These are phyloP conservation scores for Labeo catla DNA, from an alignment of 2,113 vertebrate genomes.

Conservation along the genomic window DNA sequence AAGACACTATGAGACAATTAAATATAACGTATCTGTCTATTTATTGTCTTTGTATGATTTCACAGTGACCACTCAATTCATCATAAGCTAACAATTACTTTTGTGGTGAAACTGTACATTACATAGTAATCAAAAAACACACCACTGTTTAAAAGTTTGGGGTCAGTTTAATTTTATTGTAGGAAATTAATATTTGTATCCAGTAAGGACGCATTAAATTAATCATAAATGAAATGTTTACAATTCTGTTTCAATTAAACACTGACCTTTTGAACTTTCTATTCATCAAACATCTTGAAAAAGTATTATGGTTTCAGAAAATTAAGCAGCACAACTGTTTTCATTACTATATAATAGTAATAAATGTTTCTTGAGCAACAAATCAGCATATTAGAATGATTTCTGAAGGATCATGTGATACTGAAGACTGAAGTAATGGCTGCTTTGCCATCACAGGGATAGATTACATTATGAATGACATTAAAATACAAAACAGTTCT, in stretches of 20 bases:
- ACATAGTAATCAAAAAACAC: background rate
- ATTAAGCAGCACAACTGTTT: background rate
- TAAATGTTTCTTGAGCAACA: background rate
- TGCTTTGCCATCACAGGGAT: background rate
- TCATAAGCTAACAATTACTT: background rate
- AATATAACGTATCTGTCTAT: background rate
- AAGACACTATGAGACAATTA: background rate
- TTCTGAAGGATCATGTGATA: background rate
- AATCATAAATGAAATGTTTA: background rate
- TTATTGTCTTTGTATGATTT: constrained; percentile 1
- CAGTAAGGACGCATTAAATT: background rate
- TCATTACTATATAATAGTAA: background rate
- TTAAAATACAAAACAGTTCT: too few species aligned
- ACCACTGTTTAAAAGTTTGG: background rate
- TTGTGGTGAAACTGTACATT: background rate
- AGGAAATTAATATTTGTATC: background rate
- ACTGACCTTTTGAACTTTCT: background rate
- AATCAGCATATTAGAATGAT: background rate
- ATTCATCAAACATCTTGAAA: background rate
- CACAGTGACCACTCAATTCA: background rate
- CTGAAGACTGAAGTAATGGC: background rate
- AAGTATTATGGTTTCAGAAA: background rate
- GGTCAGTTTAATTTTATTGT: background rate
- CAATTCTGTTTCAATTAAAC: background rate
- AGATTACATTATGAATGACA: too few species aligned